Conservation (phyloP, 1,140 invertebrate genomes). For the Zaprionus vittiger region DNA sequence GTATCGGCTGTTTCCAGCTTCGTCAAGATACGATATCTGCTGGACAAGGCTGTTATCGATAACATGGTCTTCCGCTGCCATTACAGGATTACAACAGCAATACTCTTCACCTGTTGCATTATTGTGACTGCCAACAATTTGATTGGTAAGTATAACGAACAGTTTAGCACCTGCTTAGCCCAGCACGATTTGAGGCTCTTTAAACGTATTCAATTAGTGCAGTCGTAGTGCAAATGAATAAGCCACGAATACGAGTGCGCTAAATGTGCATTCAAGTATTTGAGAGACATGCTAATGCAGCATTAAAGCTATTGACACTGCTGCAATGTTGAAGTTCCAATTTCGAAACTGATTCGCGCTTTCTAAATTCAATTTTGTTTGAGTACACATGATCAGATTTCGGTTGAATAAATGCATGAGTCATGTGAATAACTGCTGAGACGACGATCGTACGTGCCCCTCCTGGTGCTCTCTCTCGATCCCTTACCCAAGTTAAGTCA, state of each 20-base stretch:
- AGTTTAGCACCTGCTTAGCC: constrained; percentile 37
- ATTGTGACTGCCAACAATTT: constrained; percentile 95
- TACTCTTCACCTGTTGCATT: constrained; percentile 94
- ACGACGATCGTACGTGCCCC: constrained; percentile 7
- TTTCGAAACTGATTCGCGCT: constrained; percentile 42
- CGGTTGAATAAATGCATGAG: constrained; percentile 50
- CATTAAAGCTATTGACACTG: constrained; percentile 7
- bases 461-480: too few relatives aligned
- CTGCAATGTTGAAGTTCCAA: constrained; percentile 32
- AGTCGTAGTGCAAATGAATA: constrained; percentile 49
- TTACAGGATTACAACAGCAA: constrained; percentile 94
- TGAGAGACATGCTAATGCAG: constrained; percentile 50
- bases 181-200: constrained; percentile 9
- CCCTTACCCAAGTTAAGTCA: too few relatives aligned
- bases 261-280: constrained; percentile 25
- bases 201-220: constrained; percentile 57
- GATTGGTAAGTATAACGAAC: constrained; percentile 89
- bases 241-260: constrained; percentile 18
- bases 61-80: constrained; percentile 95
- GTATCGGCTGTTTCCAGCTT: constrained; percentile 93
- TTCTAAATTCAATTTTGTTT: constrained; percentile 26
- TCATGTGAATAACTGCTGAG: constrained; percentile 52
- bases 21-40: constrained; percentile 93
- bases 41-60: constrained; percentile 94
- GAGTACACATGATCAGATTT: constrained; percentile 63